Base-by-base conservation (phyloP, 2,888 invertebrate genomes). In the Lordiphosa andalusiaca region DNA sequence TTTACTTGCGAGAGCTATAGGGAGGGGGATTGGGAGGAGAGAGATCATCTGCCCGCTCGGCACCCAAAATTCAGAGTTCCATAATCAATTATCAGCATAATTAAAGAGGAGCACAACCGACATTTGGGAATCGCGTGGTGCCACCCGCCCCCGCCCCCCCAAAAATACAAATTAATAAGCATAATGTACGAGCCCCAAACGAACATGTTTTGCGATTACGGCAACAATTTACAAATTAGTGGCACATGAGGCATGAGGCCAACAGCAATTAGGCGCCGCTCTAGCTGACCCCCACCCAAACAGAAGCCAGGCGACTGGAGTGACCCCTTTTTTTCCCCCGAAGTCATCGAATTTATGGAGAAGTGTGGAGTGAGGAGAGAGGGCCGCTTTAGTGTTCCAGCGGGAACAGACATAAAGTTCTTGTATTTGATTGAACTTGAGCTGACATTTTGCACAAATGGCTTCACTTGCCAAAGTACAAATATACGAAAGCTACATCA, bases 151-250 rank as follows among this genome's bases (percentile, higher is more conserved):
- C n/a, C n/a, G n/a, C n/a, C n/a, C n/a, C n/a, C n/a, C n/a, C n/a
- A n/a, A 40, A 53, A 47, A 53, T 64, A 63, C 71, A 84, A 77
- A 81, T 77, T 77, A 84, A 84, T 77, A 77, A 77, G 75, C 71
- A 65, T 61, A 66, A 66, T 67, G 67, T 30, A 50, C 35, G 51
- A 13, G 23, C 38, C 23, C 50, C 51, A 66, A 61, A 67, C 53
- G 40, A 66, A 72, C 66, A 77, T 74, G 81, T 76, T 64, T 83
- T 80, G 71, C 84, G 84, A 77, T 77, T 77, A 84, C 77, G 71
- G 71, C 71, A 71, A 77, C 77, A 76, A 84, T 84, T 84, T 77
- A 81, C 82, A 77, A 77, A 77, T 77, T 77, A 81, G 81, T 76
- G 76, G 76, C 76, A 76, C 81, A 76, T 76, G 81, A 80, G 81